Conservation (phyloP, 2,113 vertebrate genomes). For the Cygnus atratus region DNA sequence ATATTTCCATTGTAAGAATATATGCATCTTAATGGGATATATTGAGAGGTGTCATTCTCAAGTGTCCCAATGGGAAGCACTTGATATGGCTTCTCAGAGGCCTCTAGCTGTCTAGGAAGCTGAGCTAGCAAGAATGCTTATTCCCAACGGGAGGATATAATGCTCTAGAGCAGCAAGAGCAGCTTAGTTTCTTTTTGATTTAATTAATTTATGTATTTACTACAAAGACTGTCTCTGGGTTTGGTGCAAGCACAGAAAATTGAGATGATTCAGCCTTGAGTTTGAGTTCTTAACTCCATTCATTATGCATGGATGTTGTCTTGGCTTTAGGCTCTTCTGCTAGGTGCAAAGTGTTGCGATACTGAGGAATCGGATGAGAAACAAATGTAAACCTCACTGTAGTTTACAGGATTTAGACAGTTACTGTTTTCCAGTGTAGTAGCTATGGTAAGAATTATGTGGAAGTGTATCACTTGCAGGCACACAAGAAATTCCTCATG, state of each 20-base stretch:
- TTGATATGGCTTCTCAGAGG: neutral
- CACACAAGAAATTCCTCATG: neutral
- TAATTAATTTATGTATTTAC: neutral
- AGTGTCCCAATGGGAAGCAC: neutral
- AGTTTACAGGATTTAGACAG: neutral
- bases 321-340: neutral
- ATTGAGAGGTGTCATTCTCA: neutral
- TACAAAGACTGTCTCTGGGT: neutral
- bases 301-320: neutral
- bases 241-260: neutral
- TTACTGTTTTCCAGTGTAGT: neutral
- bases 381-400: neutral
- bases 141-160: neutral
- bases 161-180: neutral
- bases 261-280: conserved; percentile 24
- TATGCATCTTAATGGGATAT: neutral
- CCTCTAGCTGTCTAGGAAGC: neutral
- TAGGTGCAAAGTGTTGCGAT: neutral
- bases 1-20: neutral
- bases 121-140: neutral
- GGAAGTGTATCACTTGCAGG: neutral
- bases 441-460: neutral
- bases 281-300: conserved; percentile 1
- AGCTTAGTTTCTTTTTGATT: neutral
- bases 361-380: neutral